Percentiles rank a stretch among this genome's conserved stretches.
These are phyloP conservation scores for Drosophila pegasa DNA, from an alignment of 2,888 invertebrate species.

Conservation along the genomic window DNA sequence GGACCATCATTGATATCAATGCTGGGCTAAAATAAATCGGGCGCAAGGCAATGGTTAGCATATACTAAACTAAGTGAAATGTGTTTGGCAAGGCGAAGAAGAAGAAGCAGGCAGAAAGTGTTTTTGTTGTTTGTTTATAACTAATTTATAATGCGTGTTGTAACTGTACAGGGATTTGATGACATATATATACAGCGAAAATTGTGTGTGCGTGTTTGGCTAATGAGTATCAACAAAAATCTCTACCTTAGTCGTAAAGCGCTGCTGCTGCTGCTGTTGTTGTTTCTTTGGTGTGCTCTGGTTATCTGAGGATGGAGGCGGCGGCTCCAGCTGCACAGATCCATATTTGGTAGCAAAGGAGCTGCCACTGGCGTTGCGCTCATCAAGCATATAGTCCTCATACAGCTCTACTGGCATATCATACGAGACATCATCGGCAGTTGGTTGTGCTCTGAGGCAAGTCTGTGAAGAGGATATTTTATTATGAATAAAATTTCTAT, in stretches of 20 bases:
- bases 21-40: constrained; percentile 62
- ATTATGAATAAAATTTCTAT: neutral
- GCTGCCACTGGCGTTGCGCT: constrained; percentile 45
- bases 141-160: constrained; percentile 20
- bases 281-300: constrained; percentile 83
- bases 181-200: constrained; percentile 38
- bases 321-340: constrained; percentile 63
- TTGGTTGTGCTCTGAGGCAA: constrained; percentile 8
- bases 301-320: constrained; percentile 66
- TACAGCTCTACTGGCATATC: constrained; percentile 74
- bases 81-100: constrained; percentile 19
- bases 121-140: constrained; percentile 19
- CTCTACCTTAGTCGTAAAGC: constrained; percentile 84
- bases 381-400: constrained; percentile 44
- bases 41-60: constrained; percentile 43
- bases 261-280: constrained; percentile 39
- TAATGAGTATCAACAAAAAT: constrained; percentile 83
- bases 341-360: constrained; percentile 57
- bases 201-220: constrained; percentile 12
- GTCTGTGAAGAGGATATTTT: constrained; percentile 30
- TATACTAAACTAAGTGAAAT: constrained; percentile 10
- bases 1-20: constrained; percentile 59
- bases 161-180: constrained; percentile 55
- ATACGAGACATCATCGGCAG: constrained; percentile 69
- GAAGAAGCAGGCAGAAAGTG: constrained; percentile 10